These are phyloP conservation scores for Salarias fasciatus DNA, from an alignment of 2,797 vertebrate genomes.

Conservation along the genomic window DNA sequence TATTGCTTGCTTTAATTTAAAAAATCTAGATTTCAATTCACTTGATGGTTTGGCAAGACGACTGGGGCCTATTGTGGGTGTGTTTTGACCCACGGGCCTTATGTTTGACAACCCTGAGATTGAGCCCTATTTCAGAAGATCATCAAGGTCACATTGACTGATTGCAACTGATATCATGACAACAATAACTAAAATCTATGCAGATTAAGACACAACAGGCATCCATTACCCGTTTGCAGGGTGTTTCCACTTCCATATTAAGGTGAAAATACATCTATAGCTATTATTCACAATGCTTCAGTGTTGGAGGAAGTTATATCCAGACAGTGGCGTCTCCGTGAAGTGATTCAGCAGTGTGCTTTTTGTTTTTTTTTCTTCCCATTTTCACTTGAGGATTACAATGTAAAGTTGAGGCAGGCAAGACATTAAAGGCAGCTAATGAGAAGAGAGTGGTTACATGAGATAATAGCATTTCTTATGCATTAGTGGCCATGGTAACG, in stretches of 20 bases:
- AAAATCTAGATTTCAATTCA: too few species aligned
- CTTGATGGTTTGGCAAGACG: too few species aligned
- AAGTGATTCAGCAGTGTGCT: neutral
- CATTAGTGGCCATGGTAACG: slow-evolving; percentile 1
- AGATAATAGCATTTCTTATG: neutral
- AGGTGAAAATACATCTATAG: too few species aligned
- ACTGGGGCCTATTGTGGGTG: too few species aligned
- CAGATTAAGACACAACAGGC: neutral
- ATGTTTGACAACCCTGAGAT: too few species aligned
- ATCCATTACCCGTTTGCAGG: neutral
- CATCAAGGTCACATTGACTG: too few species aligned
- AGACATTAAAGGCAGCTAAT: neutral
- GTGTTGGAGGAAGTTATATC: neutral
- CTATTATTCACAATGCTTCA: neutral
- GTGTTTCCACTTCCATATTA: neutral
- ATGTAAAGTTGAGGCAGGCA: neutral
- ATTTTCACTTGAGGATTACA: neutral
- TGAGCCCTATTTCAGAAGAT: too few species aligned
- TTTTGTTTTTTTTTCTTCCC: too few species aligned
- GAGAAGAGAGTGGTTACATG: neutral
- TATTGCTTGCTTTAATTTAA: too few species aligned
- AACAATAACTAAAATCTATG: too few species aligned
- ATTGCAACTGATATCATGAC: too few species aligned
- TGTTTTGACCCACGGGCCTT: too few species aligned
- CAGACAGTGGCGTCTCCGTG: neutral